These are phyloP conservation scores for Montifringilla adamsi DNA, from an alignment of 2,113 vertebrate species.

Conservation along the genomic window DNA sequence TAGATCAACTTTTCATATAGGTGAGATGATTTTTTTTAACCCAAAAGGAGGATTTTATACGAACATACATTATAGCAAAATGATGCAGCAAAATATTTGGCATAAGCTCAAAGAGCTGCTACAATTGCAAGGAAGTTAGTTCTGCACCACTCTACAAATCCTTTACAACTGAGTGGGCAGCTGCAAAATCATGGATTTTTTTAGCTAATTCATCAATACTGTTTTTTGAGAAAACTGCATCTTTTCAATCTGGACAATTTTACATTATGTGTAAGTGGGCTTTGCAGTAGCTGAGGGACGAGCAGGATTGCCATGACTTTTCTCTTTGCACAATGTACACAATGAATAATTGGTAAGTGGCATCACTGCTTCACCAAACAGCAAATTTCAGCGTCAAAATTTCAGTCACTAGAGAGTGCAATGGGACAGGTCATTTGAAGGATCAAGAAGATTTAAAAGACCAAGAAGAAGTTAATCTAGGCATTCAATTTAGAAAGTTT, in stretches of 20 bases:
- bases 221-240: neutral
- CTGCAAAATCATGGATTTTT: neutral
- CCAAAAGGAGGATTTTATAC: neutral
- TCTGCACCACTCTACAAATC: neutral
- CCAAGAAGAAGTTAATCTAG: neutral
- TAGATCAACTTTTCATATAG: neutral
- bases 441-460: neutral
- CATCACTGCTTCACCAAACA: neutral
- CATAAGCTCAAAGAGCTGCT: neutral
- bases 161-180: neutral
- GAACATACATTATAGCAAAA: neutral
- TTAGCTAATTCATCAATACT: neutral
- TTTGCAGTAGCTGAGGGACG: neutral
- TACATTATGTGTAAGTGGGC: neutral
- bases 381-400: neutral
- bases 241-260: neutral
- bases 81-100: neutral
- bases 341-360: neutral
- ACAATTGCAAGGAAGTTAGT: neutral
- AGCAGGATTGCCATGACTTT: neutral
- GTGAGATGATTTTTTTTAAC: neutral
- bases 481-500: neutral
- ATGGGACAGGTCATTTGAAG: neutral
- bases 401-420: neutral
- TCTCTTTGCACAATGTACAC: neutral